Evolutionary conservation across 2,113 vertebrate genomes (phyloP).

Genomic region (Hydrolagus affinis): DNA sequence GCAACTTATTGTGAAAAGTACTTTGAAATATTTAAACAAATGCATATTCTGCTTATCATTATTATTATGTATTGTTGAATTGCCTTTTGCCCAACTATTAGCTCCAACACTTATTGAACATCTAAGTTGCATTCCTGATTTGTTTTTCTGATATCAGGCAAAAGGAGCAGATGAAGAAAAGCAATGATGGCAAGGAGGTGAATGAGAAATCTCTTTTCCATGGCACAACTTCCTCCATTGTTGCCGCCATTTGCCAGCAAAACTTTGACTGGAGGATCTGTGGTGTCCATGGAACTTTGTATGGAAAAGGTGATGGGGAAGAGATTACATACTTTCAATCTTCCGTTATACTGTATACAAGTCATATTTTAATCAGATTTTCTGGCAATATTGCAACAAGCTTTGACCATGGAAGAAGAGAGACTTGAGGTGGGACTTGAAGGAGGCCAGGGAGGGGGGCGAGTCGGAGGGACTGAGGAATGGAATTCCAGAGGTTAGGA

Average conservation of each 20-base stretch:
- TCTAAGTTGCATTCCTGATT: not conserved
- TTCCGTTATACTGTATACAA: too few relatives aligned
- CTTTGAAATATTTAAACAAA: too few relatives aligned
- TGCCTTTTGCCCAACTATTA: not conserved
- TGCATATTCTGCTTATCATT: too few relatives aligned
- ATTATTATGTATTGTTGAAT: not conserved
- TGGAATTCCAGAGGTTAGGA: too few relatives aligned
- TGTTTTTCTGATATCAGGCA: conserved; percentile 45
- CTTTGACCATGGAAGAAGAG: too few relatives aligned
- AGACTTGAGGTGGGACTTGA: too few relatives aligned
- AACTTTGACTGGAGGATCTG: conserved; percentile 63
- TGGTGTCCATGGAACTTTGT: conserved; percentile 52
- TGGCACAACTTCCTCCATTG: conserved; percentile 46
- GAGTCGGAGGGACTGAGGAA: too few relatives aligned
- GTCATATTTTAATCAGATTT: too few relatives aligned
- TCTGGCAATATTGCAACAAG: too few relatives aligned
- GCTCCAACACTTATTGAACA: not conserved
- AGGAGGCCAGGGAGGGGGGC: too few relatives aligned
- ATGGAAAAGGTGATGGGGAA: conserved; percentile 49
- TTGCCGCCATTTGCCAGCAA: conserved; percentile 57
- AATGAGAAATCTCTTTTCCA: conserved; percentile 53
- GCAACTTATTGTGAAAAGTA: too few relatives aligned
- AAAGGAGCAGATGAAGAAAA: conserved; percentile 56
- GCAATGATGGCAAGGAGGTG: conserved; percentile 42
- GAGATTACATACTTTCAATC: too few relatives aligned